These are phyloP conservation scores for Todiramphus chloris DNA, from an alignment of 2,113 vertebrate species.

Conservation along the genomic window DNA sequence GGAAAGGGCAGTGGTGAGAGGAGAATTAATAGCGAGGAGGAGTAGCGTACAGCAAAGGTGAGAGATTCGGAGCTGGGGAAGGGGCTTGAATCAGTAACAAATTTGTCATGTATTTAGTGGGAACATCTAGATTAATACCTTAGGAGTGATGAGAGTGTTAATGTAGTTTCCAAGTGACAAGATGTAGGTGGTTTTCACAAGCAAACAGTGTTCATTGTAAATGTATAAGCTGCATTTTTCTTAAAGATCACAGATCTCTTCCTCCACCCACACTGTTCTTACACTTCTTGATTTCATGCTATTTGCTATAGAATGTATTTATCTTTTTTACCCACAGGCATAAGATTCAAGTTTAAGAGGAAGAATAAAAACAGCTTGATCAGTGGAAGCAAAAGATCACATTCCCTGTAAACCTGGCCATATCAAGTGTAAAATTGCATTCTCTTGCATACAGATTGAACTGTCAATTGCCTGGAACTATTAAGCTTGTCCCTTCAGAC, in stretches of 20 bases:
- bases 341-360: background rate
- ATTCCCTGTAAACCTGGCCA: background rate
- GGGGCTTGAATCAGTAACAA: background rate
- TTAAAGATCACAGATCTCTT: conserved; percentile 61
- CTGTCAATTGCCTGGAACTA: background rate
- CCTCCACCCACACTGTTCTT: conserved; percentile 51
- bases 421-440: background rate
- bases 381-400: background rate
- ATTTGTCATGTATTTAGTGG: conserved; percentile 26
- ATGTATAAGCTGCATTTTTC: conserved; percentile 53
- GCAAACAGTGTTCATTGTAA: conserved; percentile 56
- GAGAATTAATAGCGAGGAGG: background rate
- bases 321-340: background rate
- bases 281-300: conserved; percentile 47
- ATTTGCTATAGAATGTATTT: conserved; percentile 38
- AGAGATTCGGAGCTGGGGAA: background rate
- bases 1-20: background rate
- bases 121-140: conserved; percentile 34
- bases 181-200: conserved; percentile 54
- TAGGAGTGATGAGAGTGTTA: conserved; percentile 31
- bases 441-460: background rate
- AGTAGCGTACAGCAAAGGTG: background rate
- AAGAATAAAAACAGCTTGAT: background rate
- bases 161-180: conserved; percentile 48
- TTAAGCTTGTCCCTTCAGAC: background rate